Percentiles rank a stretch among this genome's conserved stretches.
Conservation (phyloP, 2,113 vertebrate species). For the Cettia cetti region DNA sequence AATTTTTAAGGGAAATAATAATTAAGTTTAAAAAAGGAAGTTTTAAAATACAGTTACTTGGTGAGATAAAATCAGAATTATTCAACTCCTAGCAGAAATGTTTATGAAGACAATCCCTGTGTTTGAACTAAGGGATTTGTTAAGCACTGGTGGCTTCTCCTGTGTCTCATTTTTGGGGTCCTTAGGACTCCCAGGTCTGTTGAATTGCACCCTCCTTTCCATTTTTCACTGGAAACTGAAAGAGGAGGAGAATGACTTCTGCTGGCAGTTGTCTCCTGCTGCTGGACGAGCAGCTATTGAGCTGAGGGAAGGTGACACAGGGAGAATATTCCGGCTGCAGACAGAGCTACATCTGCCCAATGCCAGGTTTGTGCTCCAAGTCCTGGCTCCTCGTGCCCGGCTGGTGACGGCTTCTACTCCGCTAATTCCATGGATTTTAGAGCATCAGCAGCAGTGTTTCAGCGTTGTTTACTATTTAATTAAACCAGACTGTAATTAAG, state of each 20-base stretch:
- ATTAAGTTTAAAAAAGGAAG: not conserved
- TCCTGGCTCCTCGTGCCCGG: not conserved
- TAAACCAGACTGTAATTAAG: not conserved
- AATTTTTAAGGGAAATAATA: not conserved
- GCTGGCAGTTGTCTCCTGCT: not conserved
- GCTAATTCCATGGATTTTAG: not conserved
- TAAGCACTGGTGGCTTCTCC: not conserved
- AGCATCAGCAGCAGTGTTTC: not conserved
- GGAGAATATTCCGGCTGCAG: not conserved
- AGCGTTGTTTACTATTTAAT: not conserved
- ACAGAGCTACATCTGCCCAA: fast-evolving
- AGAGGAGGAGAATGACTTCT: not conserved
- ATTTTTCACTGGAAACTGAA: not conserved
- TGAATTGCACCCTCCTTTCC: not conserved
- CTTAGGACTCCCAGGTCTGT: not conserved
- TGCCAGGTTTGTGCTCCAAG: not conserved
- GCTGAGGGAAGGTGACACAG: not conserved
- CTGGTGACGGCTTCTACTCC: not conserved
- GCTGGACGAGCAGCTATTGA: not conserved
- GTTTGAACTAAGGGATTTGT: not conserved
- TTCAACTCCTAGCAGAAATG: not conserved
- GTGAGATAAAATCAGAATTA: not conserved
- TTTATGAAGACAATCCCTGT: not conserved
- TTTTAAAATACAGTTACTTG: not conserved
- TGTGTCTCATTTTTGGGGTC: not conserved